Percentiles rank a stretch among this genome's conserved stretches.
phyloP scores from a whole-genome alignment of 2,797 vertebrate genomes.

The Sebastes alutus region DNA sequence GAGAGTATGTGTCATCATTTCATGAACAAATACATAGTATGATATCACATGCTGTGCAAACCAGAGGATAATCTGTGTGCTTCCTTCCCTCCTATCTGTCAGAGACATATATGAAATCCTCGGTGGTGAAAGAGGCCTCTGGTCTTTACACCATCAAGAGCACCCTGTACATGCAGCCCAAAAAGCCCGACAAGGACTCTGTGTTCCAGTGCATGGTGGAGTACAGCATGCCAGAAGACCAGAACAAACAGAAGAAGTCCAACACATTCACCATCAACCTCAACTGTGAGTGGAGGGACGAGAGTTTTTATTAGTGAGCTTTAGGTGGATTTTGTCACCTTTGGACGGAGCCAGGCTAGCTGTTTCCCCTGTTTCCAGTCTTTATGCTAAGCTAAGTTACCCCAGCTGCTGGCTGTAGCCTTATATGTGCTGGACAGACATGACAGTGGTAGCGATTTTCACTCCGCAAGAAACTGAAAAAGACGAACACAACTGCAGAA shows the following conservation, averaged over 20 bases:
- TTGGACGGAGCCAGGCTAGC: background rate
- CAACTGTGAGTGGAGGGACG: constrained; percentile 85
- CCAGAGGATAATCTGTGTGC: background rate
- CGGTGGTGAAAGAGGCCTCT: constrained; percentile 86
- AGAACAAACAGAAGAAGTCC: constrained; percentile 72
- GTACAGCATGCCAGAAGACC: constrained; percentile 76
- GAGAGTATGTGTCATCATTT: constrained; percentile 69
- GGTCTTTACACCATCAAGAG: constrained; percentile 85
- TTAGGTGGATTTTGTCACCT: background rate
- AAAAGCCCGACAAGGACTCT: constrained; percentile 83
- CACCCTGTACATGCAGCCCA: constrained; percentile 82
- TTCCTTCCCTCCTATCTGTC: background rate
- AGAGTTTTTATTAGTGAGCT: background rate
- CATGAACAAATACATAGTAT: background rate
- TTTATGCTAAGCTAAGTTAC: background rate
- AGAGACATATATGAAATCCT: constrained; percentile 84
- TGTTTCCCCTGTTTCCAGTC: background rate
- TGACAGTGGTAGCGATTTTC: background rate
- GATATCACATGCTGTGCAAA: background rate
- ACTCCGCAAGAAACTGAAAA: background rate
- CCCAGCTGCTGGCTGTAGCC: background rate
- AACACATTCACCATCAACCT: constrained; percentile 81
- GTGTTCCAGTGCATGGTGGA: constrained; percentile 83
- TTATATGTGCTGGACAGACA: background rate
- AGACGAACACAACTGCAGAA: background rate